A percentile compares a stretch with the other conserved stretches of the same genome.
These are phyloP conservation scores for Scarus forsteni DNA, from an alignment of 2,797 vertebrate species.

Conservation along the genomic window DNA sequence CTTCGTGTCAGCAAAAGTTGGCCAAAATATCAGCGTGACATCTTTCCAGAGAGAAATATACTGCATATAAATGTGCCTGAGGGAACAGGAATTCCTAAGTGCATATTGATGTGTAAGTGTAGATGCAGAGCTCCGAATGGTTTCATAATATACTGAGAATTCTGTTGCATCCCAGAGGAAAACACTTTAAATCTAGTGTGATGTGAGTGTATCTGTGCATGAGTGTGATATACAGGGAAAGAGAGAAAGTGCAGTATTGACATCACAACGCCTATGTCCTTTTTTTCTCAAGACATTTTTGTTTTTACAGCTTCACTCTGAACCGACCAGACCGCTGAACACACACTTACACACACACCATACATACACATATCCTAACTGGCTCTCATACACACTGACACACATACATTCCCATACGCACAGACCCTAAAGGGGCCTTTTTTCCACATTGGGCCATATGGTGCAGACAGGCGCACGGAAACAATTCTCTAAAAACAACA, in stretches of 20 bases:
- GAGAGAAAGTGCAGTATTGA: slow-evolving; percentile 34
- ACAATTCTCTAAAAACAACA: slow-evolving; percentile 84
- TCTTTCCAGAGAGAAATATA: no score
- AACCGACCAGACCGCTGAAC: slow-evolving; percentile 62
- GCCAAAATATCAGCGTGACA: no score
- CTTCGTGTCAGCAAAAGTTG: no score
- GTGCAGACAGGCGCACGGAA: slow-evolving; percentile 82
- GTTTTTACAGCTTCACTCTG: slow-evolving; percentile 79
- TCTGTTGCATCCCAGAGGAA: no score
- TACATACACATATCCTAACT: not conserved
- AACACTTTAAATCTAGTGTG: not conserved
- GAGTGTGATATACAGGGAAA: not conserved
- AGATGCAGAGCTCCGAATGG: no score
- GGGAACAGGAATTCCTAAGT: no score
- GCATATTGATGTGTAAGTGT: no score
- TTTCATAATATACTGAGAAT: no score
- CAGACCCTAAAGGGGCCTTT: slow-evolving; percentile 76
- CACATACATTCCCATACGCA: slow-evolving; percentile 46
- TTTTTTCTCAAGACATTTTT: slow-evolving; percentile 61
- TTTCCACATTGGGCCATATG: slow-evolving; percentile 81
- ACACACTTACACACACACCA: slow-evolving; percentile 33
- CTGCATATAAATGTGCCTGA: no score
- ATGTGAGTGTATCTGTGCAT: no score
- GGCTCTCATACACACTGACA: slow-evolving; percentile 14
- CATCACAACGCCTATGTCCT: slow-evolving; percentile 47